Evolutionary conservation across 2,888 invertebrate species (phyloP).

Genomic region (Harpalus rubripes): DNA sequence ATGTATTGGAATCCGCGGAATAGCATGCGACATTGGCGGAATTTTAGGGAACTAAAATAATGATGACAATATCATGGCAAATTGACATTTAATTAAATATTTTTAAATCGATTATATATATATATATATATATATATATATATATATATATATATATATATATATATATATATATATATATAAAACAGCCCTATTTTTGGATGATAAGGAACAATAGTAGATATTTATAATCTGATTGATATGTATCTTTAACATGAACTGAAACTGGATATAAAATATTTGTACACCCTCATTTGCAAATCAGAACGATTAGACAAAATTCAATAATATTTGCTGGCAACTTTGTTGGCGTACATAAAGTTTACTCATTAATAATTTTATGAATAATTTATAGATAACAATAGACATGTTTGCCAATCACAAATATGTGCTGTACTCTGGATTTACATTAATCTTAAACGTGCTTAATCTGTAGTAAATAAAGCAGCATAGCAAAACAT

Average conservation of each 20-base stretch:
- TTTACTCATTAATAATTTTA: conserved; percentile 19
- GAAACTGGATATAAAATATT: neutral
- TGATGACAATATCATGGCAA: too few relatives aligned
- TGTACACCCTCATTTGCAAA: neutral
- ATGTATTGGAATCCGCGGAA: too few relatives aligned
- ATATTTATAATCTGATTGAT: too few relatives aligned
- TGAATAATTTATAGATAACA: conserved; percentile 42
- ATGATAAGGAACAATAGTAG: too few relatives aligned
- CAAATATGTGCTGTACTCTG: conserved; percentile 5
- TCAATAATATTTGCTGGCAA: neutral
- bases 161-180: too few relatives aligned
- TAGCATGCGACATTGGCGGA: too few relatives aligned
- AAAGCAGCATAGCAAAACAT: neutral
- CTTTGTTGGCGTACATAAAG: conserved; percentile 3
- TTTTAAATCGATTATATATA: too few relatives aligned
- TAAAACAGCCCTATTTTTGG: too few relatives aligned
- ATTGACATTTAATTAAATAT: too few relatives aligned
- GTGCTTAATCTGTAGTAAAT: conserved; percentile 40
- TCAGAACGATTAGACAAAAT: neutral
- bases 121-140: too few relatives aligned
- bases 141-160: too few relatives aligned
- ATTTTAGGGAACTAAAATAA: too few relatives aligned
- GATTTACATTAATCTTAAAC: conserved; percentile 37
- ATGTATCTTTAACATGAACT: neutral
- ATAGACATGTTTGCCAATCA: conserved; percentile 42